Percentiles rank a stretch among this genome's conserved stretches.
These are phyloP conservation scores for Phthorimaea operculella DNA, from an alignment of 1,140 invertebrate genomes.

Conservation along the genomic window DNA sequence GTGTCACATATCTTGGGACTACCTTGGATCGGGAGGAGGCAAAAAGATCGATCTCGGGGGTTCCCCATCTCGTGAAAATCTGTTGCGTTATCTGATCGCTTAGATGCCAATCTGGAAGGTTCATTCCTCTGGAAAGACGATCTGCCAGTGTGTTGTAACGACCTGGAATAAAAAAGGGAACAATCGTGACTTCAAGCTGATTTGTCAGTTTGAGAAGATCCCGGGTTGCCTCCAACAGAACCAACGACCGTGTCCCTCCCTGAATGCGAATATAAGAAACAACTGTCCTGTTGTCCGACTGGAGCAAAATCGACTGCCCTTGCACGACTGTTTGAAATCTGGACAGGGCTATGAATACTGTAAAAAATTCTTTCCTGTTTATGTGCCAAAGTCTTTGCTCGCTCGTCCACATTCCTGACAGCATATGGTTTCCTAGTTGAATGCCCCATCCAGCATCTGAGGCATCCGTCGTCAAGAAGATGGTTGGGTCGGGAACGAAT, in stretches of 20 bases:
- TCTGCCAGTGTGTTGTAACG: conserved; percentile 21
- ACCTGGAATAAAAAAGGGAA: conserved; percentile 15
- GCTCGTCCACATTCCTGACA: conserved; percentile 7
- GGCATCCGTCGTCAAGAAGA: conserved; percentile 15
- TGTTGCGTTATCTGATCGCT: background rate
- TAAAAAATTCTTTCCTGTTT: conserved; percentile 17
- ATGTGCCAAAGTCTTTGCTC: conserved; percentile 16
- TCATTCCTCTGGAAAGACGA: conserved; percentile 11
- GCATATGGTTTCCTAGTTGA: background rate
- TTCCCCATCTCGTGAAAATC: conserved; percentile 1
- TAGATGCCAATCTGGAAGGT: conserved; percentile 12
- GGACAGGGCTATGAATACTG: conserved; percentile 2
- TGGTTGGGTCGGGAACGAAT: background rate
- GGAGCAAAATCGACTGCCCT: conserved; percentile 8
- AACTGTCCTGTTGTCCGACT: conserved; percentile 17
- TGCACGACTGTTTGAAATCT: background rate
- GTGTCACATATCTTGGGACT: conserved; percentile 9
- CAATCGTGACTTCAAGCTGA: conserved; percentile 5
- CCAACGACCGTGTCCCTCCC: conserved; percentile 12
- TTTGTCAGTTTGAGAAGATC: conserved; percentile 9
- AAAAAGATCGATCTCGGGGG: conserved; percentile 9
- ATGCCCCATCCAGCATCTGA: conserved; percentile 16
- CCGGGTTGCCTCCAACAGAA: conserved; percentile 4
- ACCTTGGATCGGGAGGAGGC: background rate
- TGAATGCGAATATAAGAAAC: conserved; percentile 17